A percentile compares a stretch with the other conserved stretches of the same genome.
Conservation (phyloP, 2,888 invertebrate genomes). For the Machimus atricapillus region DNA sequence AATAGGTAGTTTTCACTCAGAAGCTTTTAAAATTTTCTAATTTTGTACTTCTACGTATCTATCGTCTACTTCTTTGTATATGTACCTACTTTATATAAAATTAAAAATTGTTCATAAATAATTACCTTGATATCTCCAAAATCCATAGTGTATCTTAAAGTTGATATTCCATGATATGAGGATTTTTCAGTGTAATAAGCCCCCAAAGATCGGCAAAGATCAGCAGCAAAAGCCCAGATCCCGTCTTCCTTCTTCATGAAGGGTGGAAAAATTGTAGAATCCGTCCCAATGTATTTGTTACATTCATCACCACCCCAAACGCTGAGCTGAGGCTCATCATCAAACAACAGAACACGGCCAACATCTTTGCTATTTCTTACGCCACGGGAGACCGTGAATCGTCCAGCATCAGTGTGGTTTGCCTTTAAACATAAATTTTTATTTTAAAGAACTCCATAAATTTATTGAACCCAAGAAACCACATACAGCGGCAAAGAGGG, state of each 20-base stretch:
- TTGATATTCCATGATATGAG: constrained; percentile 71
- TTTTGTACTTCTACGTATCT: too few species aligned
- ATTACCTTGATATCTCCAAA: constrained; percentile 70
- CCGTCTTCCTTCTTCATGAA: constrained; percentile 70
- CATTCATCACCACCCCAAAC: constrained; percentile 74
- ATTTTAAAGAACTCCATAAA: neutral
- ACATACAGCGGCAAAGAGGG: constrained; percentile 75
- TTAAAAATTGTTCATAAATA: neutral
- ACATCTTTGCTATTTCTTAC: constrained; percentile 72
- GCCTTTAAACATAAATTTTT: constrained; percentile 64
- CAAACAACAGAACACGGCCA: constrained; percentile 73
- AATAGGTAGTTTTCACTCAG: too few species aligned
- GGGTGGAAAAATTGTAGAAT: constrained; percentile 86
- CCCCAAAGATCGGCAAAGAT: constrained; percentile 75
- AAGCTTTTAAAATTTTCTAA: too few species aligned
- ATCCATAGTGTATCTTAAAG: constrained; percentile 71
- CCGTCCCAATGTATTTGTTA: constrained; percentile 79
- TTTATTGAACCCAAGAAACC: neutral
- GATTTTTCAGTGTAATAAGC: constrained; percentile 67
- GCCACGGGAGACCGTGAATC: constrained; percentile 77
- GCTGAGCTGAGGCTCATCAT: constrained; percentile 67
- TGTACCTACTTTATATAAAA: too few species aligned
- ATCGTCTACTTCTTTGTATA: too few species aligned
- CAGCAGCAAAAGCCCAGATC: constrained; percentile 73
- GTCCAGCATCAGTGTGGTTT: constrained; percentile 73